Base-by-base conservation (phyloP, 2,888 invertebrate species). In the Coremacera marginata region DNA sequence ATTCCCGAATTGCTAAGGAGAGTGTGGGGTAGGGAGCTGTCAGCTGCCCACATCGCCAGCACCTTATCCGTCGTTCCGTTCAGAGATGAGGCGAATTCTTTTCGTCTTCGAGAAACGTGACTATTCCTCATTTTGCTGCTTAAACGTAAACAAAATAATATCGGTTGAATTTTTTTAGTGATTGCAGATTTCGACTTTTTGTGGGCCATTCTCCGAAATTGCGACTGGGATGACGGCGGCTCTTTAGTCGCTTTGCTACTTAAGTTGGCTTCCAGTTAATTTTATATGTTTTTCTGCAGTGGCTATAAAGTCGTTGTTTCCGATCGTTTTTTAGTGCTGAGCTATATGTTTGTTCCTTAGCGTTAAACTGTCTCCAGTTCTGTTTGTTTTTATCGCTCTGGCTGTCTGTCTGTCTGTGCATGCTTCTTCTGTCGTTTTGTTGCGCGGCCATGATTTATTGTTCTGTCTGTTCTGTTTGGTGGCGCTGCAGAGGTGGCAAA, bases 391-490 rank as follows among this genome's bases (percentile, higher is more conserved):
- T 74, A 78, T 80, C 77, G 68, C 71, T 77, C 71, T 44, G 75
- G 78, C 78, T 70, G 74, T 76, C 70, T 74, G 27, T 77, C 52
- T 67, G 71, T 78, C 76, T 72, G 77, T 78, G 77, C 74, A 19
- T 31, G 31, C 31, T n/a, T 25, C 51, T 62, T 27, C 25, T 27
- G 51, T 14, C 25, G 57, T n/a, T 44, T 49, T 52, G 51, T 34
- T 55, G 65, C 57, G 22, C 55, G 22, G 22, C 14, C 71, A 63
- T 73, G 73, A 73, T 73, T 73, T 73, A 73, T 73, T 73, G 73
- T 73, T 52, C 25, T 55, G 62, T 55, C 52, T 62, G 44, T 70
- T 55, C 37, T 62, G 55, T 70, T 70, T 63, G 75, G 52, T 75
- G 65, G 67, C 57, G 70, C 55, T 62, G 70, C 51, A 52, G 62